Percentiles rank a stretch among this genome's conserved stretches.
These are phyloP conservation scores for Orthosia gothica DNA, from an alignment of 2,888 invertebrate genomes.

Conservation along the genomic window DNA sequence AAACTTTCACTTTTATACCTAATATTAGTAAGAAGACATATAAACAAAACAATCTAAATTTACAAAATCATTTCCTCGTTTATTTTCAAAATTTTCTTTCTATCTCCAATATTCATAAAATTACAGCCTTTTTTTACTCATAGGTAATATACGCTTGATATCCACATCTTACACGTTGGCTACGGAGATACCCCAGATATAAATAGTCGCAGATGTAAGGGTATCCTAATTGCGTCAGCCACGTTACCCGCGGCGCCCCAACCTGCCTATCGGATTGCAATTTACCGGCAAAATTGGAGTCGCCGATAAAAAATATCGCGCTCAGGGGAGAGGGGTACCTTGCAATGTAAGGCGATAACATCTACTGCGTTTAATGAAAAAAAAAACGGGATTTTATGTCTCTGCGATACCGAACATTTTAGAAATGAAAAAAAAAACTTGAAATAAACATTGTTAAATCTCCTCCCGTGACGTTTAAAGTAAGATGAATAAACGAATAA, in stretches of 20 bases:
- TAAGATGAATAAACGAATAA: neutral
- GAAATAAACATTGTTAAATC: too few species aligned
- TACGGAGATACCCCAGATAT: conserved; percentile 42
- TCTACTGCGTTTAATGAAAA: conserved; percentile 47
- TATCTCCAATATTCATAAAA: conserved; percentile 6
- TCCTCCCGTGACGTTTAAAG: neutral
- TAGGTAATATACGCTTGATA: conserved; percentile 1
- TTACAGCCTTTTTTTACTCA: neutral
- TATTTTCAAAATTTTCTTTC: neutral
- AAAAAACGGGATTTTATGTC: conserved; percentile 24
- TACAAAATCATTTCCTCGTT: neutral
- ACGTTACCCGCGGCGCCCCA: conserved; percentile 61
- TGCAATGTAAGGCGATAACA: conserved; percentile 55
- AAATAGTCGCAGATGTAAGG: conserved; percentile 64
- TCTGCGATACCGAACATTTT: conserved; percentile 1
- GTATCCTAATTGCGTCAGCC: conserved; percentile 66
- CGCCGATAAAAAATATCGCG: conserved; percentile 82
- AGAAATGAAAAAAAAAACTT: neutral
- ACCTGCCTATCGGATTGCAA: conserved; percentile 87
- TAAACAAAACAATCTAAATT: neutral
- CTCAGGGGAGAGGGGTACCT: conserved; percentile 75
- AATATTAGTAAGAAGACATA: too few species aligned
- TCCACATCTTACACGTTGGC: neutral
- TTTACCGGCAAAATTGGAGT: conserved; percentile 82
- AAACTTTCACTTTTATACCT: too few species aligned